Conservation (phyloP, 1,140 invertebrate species). For the Plodia interpunctella region DNA sequence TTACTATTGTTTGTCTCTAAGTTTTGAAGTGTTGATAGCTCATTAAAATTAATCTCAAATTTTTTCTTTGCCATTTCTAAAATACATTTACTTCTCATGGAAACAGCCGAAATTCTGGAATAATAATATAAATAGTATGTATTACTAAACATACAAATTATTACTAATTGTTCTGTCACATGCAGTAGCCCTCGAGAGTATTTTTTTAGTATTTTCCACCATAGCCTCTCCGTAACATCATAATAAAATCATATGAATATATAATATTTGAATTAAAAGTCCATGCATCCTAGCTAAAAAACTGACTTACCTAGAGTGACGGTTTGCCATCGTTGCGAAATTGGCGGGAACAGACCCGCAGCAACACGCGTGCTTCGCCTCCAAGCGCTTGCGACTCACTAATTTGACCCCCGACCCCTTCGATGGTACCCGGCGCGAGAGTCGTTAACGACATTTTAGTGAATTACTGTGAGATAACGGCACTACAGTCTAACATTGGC, state of each 20-base stretch:
- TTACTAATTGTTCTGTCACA: too few species aligned
- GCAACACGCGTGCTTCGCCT: not conserved
- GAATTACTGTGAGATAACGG: not conserved
- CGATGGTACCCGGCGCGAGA: not conserved
- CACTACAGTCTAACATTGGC: not conserved
- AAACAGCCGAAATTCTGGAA: not conserved
- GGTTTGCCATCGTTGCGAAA: not conserved
- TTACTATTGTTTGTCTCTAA: not conserved
- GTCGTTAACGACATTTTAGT: not conserved
- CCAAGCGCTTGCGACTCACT: not conserved
- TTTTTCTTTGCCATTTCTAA: not conserved
- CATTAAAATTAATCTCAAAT: too few species aligned
- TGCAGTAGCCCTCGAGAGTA: too few species aligned
- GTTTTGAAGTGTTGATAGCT: not conserved
- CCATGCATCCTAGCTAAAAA: not conserved
- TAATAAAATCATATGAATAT: too few species aligned
- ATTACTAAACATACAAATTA: too few species aligned
- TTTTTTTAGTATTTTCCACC: too few species aligned
- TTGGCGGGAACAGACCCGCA: not conserved
- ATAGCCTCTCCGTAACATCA: too few species aligned
- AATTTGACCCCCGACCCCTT: not conserved
- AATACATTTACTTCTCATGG: not conserved
- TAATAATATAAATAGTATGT: not conserved
- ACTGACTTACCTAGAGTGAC: not conserved
- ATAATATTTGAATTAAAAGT: too few species aligned